Evolutionary conservation across 1,140 invertebrate species (phyloP), one percentile per base, ranked within the genome.

Genomic region (Drosophila erecta): DNA sequence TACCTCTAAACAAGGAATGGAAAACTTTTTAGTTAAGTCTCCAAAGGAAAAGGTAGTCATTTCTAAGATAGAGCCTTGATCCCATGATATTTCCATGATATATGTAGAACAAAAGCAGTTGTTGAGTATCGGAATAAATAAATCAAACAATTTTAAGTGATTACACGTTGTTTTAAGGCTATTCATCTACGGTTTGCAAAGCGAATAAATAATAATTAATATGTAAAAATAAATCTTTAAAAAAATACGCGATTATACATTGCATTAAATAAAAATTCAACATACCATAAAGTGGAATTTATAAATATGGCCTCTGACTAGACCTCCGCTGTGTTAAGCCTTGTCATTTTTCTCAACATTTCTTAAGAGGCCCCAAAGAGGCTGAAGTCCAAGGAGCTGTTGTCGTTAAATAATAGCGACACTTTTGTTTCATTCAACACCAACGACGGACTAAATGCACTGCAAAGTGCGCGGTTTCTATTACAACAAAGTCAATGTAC

Each of bases 371-470:
- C 57, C 12, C 44, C 38, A 43, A 35, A 12, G 46, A 75, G 71
- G 47, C 35, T 30, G 67, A 43, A 30, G 79, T 74, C 74, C 72
- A 79, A 84, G 76, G 58, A 84, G 57, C 65, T 67, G 66, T 69
- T 83, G 84, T 66, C 80, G 83, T 79, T 87, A 83, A 89, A 83
- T 89, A 87, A 87, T 76, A 87, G 79, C 84, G 83, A 89, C 84
- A 87, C 79, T 81, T 81, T 83, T 81, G 74, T 78, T 83, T 81
- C 67, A 56, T 49, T 76, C 78, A 81, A 51, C 56, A 66, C 44
- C 66, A 46, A 44, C 64, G 57, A 65, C 60, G 69, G 65, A 75
- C 62, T 79, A 62, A 78, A 71, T 72, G 74, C 70, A 62, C 67
- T 61, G 81, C 83, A 86, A 86, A 81, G 83, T 86, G 81, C 77